These are phyloP conservation scores for Netelia virgata DNA, from an alignment of 2,888 invertebrate genomes.

Conservation along the genomic window DNA sequence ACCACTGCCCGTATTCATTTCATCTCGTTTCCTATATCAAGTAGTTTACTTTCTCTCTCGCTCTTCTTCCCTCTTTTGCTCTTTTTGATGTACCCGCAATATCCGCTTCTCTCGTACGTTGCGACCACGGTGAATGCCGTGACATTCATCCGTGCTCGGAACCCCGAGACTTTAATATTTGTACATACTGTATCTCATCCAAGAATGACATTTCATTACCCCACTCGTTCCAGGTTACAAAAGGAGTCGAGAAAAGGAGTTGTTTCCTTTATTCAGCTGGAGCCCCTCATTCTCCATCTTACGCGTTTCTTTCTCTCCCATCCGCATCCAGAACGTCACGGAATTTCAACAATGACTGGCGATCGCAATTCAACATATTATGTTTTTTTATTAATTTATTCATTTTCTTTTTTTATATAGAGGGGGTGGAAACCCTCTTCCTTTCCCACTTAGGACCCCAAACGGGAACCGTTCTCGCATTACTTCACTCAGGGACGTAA, in stretches of 20 bases:
- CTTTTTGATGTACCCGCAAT: not conserved
- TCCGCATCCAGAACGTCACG: not conserved
- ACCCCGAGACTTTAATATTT: slow-evolving; percentile 19
- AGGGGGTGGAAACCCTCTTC: too few relatives aligned
- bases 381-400: not conserved
- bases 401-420: too few relatives aligned
- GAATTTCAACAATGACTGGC: not conserved
- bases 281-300: slow-evolving; percentile 8
- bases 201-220: slow-evolving; percentile 61
- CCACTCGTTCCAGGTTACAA: slow-evolving; percentile 32
- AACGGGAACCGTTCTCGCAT: too few relatives aligned
- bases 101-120: not conserved
- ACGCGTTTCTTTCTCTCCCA: not conserved
- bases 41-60: slow-evolving; percentile 35
- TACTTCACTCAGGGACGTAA: too few relatives aligned
- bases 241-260: slow-evolving; percentile 29
- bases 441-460: too few relatives aligned
- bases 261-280: slow-evolving; percentile 5
- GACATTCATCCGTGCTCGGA: slow-evolving; percentile 29
- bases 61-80: slow-evolving; percentile 1
- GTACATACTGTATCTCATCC: slow-evolving; percentile 46
- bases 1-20: slow-evolving; percentile 40
- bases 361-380: not conserved
- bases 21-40: slow-evolving; percentile 52
- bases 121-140: slow-evolving; percentile 20